These are phyloP conservation scores for Eristalinus aeneus DNA, from an alignment of 2,888 invertebrate genomes.

Conservation along the genomic window DNA sequence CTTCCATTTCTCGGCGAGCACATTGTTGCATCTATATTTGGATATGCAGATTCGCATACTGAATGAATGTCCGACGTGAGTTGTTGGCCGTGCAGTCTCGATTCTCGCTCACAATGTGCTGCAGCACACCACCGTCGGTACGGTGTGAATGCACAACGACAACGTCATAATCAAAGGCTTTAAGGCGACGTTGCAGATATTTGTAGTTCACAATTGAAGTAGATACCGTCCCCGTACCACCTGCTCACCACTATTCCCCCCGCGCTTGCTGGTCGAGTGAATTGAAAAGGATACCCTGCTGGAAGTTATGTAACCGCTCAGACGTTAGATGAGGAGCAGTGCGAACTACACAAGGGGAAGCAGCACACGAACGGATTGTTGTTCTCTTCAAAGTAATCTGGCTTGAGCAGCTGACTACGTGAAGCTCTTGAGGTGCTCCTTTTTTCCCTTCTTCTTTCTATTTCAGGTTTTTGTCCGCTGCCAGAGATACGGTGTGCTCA, in stretches of 20 bases:
- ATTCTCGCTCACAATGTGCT: background rate
- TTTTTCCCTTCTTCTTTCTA: background rate
- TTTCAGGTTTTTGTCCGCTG: constrained; percentile 8
- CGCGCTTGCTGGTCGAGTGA: background rate
- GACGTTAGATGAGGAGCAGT: background rate
- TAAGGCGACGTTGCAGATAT: constrained; percentile 20
- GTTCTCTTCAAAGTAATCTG: constrained; percentile 5
- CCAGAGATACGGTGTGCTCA: background rate
- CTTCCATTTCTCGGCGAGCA: constrained; percentile 34
- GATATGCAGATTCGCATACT: constrained; percentile 25
- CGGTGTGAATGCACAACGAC: background rate
- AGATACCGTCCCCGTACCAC: background rate
- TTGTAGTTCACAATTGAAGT: constrained; percentile 24
- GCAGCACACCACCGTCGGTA: background rate
- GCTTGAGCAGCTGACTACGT: background rate
- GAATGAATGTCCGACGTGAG: constrained; percentile 14
- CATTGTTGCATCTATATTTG: constrained; percentile 41
- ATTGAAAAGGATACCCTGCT: constrained; percentile 6
- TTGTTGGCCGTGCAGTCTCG: constrained; percentile 3
- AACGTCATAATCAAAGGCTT: constrained; percentile 39
- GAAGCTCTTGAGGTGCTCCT: background rate
- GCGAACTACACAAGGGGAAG: background rate
- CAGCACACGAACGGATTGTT: constrained; percentile 7
- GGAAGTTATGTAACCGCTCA: background rate
- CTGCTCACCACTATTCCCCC: background rate